These are phyloP conservation scores for Lasioglossum albipes DNA, from an alignment of 1,140 invertebrate species.

Conservation along the genomic window DNA sequence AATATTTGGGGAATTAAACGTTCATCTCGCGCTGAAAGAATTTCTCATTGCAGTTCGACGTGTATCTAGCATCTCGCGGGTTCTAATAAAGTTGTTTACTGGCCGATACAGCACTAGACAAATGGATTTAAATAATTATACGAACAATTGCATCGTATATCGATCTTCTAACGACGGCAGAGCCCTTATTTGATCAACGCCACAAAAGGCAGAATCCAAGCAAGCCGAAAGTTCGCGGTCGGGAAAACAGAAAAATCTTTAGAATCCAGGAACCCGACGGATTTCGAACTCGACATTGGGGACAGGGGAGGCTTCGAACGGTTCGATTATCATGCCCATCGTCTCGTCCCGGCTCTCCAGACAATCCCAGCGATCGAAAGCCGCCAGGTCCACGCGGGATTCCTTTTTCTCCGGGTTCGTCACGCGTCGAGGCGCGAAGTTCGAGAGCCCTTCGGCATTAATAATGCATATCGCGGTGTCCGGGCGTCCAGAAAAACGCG, in stretches of 20 bases:
- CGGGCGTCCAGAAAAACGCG: slow-evolving; percentile 9
- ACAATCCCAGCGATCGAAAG: slow-evolving; percentile 3
- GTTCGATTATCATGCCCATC: background rate
- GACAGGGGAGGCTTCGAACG: background rate
- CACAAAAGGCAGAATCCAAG: no score
- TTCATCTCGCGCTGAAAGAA: no score
- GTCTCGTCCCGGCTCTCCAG: background rate
- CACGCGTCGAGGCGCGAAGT: slow-evolving; percentile 23
- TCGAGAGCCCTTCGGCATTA: slow-evolving; percentile 20
- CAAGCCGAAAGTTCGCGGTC: no score
- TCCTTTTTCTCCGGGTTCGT: slow-evolving; percentile 24
- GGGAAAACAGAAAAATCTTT: background rate
- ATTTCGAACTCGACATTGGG: background rate
- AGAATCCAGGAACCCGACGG: background rate
- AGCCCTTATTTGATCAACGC: no score
- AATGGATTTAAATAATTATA: no score
- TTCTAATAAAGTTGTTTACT: no score
- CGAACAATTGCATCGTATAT: no score
- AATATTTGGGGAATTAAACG: no score
- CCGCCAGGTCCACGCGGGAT: slow-evolving; percentile 1
- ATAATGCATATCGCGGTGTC: slow-evolving; percentile 36
- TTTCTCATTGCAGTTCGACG: no score
- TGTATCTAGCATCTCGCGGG: no score
- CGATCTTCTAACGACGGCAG: no score
- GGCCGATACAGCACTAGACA: no score